Percentiles rank a stretch among this genome's conserved stretches.
Conservation (phyloP, 2,888 invertebrate genomes). For the Tetragnatha montana region DNA sequence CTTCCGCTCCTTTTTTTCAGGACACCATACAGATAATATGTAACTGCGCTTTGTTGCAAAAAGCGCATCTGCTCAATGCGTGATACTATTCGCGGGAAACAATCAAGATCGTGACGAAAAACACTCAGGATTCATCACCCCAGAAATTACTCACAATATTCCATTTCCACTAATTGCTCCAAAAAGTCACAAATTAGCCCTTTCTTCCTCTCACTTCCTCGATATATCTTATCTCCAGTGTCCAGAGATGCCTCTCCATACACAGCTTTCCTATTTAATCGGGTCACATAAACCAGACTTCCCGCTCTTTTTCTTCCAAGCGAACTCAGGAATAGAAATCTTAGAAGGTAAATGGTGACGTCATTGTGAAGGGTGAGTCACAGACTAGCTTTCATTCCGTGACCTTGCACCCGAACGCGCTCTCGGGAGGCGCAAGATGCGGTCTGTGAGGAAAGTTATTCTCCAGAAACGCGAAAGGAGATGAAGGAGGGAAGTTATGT, state of each 20-base stretch:
- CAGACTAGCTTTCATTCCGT: conserved; percentile 47
- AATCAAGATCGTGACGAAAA: background rate
- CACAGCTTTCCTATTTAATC: conserved; percentile 14
- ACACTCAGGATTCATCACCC: background rate
- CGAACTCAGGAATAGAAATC: conserved; percentile 17
- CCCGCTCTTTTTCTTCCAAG: conserved; percentile 26
- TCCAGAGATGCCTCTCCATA: conserved; percentile 15
- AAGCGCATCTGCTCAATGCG: no score
- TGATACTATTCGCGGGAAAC: background rate
- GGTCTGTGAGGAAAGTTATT: background rate
- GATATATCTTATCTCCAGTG: background rate
- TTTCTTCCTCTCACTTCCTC: background rate
- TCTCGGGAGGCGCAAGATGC: conserved; percentile 2
- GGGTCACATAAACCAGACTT: conserved; percentile 54
- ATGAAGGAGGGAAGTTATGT: no score
- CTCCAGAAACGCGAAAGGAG: conserved; percentile 27
- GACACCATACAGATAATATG: no score
- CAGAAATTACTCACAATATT: background rate
- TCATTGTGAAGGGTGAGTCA: conserved; percentile 55
- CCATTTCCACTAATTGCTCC: no score
- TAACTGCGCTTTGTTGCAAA: no score
- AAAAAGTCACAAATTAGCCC: no score
- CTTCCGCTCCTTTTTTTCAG: no score
- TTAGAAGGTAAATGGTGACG: conserved; percentile 58
- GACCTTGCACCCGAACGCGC: conserved; percentile 51